Conservation (phyloP, 2,797 vertebrate genomes). For the Tinamus major region DNA sequence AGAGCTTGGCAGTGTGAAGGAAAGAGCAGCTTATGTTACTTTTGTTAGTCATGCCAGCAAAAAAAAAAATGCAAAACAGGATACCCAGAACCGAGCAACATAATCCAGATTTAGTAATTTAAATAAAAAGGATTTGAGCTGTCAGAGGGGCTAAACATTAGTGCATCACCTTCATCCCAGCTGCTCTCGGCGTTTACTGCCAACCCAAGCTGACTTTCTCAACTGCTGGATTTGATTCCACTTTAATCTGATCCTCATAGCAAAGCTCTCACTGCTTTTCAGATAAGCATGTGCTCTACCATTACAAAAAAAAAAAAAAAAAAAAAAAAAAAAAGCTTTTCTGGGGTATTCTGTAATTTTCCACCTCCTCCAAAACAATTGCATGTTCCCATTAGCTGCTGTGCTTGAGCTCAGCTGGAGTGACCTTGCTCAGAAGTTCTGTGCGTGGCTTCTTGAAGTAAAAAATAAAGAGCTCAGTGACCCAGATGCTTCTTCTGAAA, state of each 20-base stretch:
- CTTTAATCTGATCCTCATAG: neutral
- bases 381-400: neutral
- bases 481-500: neutral
- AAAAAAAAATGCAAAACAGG: neutral
- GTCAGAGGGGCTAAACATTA: neutral
- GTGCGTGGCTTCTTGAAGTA: neutral
- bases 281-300: neutral
- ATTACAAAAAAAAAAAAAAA: neutral
- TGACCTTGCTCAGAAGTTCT: neutral
- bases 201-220: neutral
- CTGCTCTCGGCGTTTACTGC: fast-evolving
- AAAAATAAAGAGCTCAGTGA: neutral
- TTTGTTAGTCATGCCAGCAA: neutral
- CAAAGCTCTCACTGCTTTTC: neutral
- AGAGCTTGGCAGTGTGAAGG: neutral
- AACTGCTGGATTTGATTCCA: neutral
- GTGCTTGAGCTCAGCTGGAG: neutral
- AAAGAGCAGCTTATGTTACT: neutral
- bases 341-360: neutral
- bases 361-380: neutral
- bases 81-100: neutral
- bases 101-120: neutral
- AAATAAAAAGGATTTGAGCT: neutral
- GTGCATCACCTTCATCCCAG: neutral
- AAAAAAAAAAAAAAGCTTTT: neutral